Base-by-base conservation (phyloP, 1,140 invertebrate genomes). In the Drosophila bifasciata region DNA sequence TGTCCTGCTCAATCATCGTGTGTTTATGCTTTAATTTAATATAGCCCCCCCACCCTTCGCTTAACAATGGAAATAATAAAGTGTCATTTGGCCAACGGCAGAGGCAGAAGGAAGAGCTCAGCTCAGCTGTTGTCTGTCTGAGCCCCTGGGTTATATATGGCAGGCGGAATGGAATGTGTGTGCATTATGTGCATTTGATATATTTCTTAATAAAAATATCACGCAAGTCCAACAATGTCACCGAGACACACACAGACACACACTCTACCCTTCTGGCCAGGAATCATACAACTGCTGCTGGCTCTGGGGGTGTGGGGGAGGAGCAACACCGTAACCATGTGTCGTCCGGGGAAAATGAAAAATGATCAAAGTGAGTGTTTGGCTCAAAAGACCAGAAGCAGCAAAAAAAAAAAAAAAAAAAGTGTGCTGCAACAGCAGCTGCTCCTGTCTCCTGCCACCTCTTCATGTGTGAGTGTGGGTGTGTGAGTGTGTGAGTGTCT, bases 301-400 rank as follows among this genome's bases (percentile, higher is more conserved):
- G 55, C 46, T 25, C 1, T 57, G 62, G 40, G 49, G 9, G n/a
- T n/a, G n/a, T 2, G 9, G 32, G 32, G 9, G 63, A 52, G 49
- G 59, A 76, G 58, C 77, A n/a, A n/a, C n/a, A n/a, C n/a, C n/a
- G n/a, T n/a, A n/a, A n/a, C 81, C 77, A 88, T 88, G 69, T 85
- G 81, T 88, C 81, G 76, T 69, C 44, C 59, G 32, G 55, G 55
- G 55, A 68, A 86, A 85, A 85, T 85, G 81, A 85, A 86, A 85
- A 85, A 85, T 85, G 81, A 85, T 85, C 81, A 85, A 85, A 85
- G 83, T 81, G 77, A 85, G 81, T 85, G 81, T 88, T 81, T 85
- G 81, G 63, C 77, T 70, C 60, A 58, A 86, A 85, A 36, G 32
- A 36, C 32, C 32, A 36, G 11, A 3, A 36, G 5, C 11, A 5